Percentiles rank a stretch among this genome's conserved stretches.
Evolutionary conservation across 2,797 vertebrate genomes (phyloP).

Genomic region (Sylvilagus floridanus): DNA sequence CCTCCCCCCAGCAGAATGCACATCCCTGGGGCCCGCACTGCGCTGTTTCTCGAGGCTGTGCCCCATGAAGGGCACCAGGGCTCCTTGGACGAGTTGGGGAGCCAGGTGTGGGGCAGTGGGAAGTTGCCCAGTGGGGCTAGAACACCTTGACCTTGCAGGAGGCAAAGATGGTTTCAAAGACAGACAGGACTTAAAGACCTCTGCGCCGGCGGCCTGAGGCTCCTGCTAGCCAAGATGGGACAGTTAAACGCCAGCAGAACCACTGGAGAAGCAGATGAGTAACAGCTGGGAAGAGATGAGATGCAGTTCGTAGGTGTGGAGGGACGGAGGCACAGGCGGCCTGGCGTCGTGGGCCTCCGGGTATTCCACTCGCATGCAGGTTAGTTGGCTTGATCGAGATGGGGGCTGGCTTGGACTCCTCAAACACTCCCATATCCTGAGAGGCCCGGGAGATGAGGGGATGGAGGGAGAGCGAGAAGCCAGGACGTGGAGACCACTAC

Average conservation of each 20-base stretch:
- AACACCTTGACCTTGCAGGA: not conserved
- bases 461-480: not conserved
- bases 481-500: fast-evolving
- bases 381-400: not conserved
- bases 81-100: not conserved
- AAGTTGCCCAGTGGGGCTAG: not conserved
- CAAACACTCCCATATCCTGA: not conserved
- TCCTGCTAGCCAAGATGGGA: not conserved
- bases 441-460: not conserved
- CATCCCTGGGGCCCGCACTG: not conserved
- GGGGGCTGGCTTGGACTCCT: not conserved
- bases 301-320: not conserved
- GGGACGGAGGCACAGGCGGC: not conserved
- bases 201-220: not conserved
- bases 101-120: not conserved
- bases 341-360: not conserved
- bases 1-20: fast-evolving
- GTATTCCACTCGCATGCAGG: not conserved
- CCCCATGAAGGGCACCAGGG: not conserved
- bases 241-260: not conserved
- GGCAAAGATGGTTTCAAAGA: not conserved
- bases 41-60: not conserved
- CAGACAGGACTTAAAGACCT: not conserved
- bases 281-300: not conserved
- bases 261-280: not conserved